Percentiles rank a stretch among this genome's conserved stretches.
Conservation (phyloP, 1,140 invertebrate genomes). For the Sycophila sp. region DNA sequence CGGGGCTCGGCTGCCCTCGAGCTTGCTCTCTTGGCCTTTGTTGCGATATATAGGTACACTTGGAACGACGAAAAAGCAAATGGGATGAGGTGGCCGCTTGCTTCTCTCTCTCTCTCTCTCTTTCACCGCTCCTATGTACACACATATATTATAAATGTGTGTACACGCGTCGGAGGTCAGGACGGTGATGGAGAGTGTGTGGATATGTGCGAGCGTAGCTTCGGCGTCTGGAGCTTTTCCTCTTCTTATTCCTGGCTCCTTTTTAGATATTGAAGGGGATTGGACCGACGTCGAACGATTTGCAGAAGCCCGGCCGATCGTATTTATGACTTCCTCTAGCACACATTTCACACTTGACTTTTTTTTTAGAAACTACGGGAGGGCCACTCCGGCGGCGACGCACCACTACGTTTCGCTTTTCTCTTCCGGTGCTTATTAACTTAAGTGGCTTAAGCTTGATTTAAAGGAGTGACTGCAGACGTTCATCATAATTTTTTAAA, state of each 20-base stretch:
- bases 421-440: slow-evolving; percentile 12
- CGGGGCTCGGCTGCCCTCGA: slow-evolving; percentile 50
- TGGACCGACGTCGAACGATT: slow-evolving; percentile 51
- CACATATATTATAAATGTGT: neutral
- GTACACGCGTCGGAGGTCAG: too few relatives aligned
- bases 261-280: slow-evolving; percentile 45
- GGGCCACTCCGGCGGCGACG: neutral
- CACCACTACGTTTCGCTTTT: slow-evolving; percentile 6
- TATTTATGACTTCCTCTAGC: slow-evolving; percentile 57
- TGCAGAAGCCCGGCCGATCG: slow-evolving; percentile 47
- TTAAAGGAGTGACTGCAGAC: too few relatives aligned
- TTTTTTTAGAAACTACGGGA: slow-evolving; percentile 6
- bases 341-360: slow-evolving; percentile 47
- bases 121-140: neutral
- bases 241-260: neutral
- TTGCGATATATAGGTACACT: slow-evolving; percentile 32
- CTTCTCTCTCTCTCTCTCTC: slow-evolving; percentile 9
- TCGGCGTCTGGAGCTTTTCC: neutral
- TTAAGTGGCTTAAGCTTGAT: slow-evolving; percentile 18
- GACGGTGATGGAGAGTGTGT: too few relatives aligned
- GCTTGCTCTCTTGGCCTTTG: slow-evolving; percentile 36
- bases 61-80: neutral
- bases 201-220: neutral
- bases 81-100: neutral
- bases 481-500: too few relatives aligned